Evolutionary conservation across 2,113 vertebrate species (phyloP), one percentile per base, ranked within the genome.

Genomic region (Furnarius figulus): DNA sequence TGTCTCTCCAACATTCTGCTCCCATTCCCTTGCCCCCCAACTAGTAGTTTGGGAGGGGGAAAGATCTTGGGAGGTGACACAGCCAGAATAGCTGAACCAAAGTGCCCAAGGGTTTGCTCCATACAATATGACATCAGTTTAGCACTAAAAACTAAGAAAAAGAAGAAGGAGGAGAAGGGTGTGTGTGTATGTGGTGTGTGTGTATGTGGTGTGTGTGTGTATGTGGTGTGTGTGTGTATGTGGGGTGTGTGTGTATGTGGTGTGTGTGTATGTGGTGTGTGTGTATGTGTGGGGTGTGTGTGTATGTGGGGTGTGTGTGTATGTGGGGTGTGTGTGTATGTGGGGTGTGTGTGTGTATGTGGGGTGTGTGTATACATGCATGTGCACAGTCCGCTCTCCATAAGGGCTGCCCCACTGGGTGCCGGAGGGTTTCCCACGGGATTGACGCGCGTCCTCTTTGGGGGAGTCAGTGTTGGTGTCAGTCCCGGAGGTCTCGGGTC

Each of bases 321-420:
- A 40, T 40, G 44, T 28, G 2, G 14, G 2, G 3, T 22, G 1
- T 27, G 5, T 44, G 12, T 16, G 2, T 37, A 4, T 21, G 20
- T 47, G 46, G 40, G 18, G 46, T 44, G 44, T 44, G 44, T 44
- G 17, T 14, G 44, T 40, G 14, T 13, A 40, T 40, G 44, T 28
- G 2, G 14, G 2, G 3, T 22, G 1, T 27, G 5, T 44, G 12
- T 16, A 3, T 37, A 4, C 23, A 3, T 3, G 5, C 20, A 5
- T 17, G 0, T 19, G 50, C 1, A 46, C 17, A 5, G 47, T n/a
- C 9, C 30, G 85, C 77, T 9, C 16, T 8, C 53, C 9, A 8
- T 5, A 3, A 24, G 85, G 67, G 70, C 76, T 25, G 21, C 55
- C 17, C 49, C 37, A 1, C 8, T 37, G 1, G 10, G 14, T 20